These are phyloP conservation scores for Drosophila borborema DNA, from an alignment of 2,888 invertebrate genomes.

Conservation along the genomic window DNA sequence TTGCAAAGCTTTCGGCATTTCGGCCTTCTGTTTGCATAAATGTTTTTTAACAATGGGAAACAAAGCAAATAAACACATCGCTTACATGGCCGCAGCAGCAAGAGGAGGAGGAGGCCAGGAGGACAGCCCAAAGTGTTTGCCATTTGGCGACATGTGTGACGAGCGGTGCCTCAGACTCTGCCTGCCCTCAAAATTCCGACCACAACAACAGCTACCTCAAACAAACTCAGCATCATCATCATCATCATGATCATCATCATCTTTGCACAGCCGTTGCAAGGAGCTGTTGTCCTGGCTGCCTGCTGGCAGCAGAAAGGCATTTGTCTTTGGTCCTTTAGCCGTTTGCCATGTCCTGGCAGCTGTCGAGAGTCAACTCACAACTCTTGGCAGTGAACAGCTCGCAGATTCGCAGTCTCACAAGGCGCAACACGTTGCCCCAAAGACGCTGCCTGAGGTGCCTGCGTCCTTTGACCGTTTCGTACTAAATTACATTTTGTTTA, in stretches of 20 bases:
- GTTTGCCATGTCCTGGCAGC: constrained; percentile 51
- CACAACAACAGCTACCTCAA: constrained; percentile 41
- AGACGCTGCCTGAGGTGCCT: constrained; percentile 63
- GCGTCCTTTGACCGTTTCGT: constrained; percentile 54
- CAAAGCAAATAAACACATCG: constrained; percentile 78
- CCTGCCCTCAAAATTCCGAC: constrained; percentile 5
- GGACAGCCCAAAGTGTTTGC: constrained; percentile 46
- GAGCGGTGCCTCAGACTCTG: constrained; percentile 3
- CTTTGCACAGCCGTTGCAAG: constrained; percentile 51
- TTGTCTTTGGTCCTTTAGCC: constrained; percentile 48
- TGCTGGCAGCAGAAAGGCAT: constrained; percentile 59
- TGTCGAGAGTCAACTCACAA: constrained; percentile 45
- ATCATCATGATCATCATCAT: constrained; percentile 41
- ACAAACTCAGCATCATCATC: constrained; percentile 55
- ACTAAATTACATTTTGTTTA: constrained; percentile 80
- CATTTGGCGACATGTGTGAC: constrained; percentile 68
- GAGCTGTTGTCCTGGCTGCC: constrained; percentile 14
- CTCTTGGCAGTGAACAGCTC: constrained; percentile 5
- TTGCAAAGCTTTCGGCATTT: constrained; percentile 50
- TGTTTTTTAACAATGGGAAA: constrained; percentile 59
- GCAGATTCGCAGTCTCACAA: constrained; percentile 50
- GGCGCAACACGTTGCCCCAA: constrained; percentile 76
- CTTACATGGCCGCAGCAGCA: constrained; percentile 39
- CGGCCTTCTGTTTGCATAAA: constrained; percentile 31
- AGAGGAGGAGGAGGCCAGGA: not conserved